Percentiles rank a stretch among this genome's conserved stretches.
Evolutionary conservation across 1,140 invertebrate species (phyloP).

Genomic region (Drosophila mauritiana): DNA sequence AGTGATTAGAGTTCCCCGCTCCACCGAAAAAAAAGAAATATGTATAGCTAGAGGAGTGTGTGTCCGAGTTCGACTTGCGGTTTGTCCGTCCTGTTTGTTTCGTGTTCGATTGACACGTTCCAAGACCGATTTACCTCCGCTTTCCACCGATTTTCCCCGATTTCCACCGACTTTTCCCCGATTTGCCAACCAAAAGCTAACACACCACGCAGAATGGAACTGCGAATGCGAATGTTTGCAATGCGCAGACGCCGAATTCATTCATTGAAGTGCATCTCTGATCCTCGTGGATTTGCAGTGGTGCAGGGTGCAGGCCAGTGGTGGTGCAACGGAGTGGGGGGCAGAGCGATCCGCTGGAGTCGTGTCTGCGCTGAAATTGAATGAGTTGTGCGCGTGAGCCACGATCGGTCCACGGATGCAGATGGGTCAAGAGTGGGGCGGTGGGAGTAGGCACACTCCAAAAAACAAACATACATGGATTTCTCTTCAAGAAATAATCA

Average conservation of each 20-base stretch:
- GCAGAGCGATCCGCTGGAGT: constrained; percentile 40
- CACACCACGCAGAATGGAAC: constrained; percentile 41
- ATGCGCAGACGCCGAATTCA: constrained; percentile 35
- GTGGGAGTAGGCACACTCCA: background rate
- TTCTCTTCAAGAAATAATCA: too few species aligned
- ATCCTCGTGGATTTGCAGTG: constrained; percentile 5
- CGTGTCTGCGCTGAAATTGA: constrained; percentile 77
- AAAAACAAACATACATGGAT: background rate
- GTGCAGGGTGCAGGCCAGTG: constrained; percentile 4
- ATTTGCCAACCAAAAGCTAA: constrained; percentile 39
- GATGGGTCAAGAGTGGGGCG: constrained; percentile 20
- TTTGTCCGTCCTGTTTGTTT: constrained; percentile 46
- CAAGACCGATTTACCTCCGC: constrained; percentile 44
- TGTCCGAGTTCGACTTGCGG: constrained; percentile 29
- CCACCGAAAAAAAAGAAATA: background rate
- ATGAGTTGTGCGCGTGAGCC: constrained; percentile 82
- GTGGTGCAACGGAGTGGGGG: background rate
- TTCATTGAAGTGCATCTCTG: constrained; percentile 44
- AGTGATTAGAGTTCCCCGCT: constrained; percentile 54
- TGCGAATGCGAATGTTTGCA: constrained; percentile 52
- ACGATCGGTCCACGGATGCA: constrained; percentile 55
- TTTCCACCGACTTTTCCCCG: background rate
- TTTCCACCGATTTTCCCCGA: background rate
- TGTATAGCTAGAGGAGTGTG: constrained; percentile 4
- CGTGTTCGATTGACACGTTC: constrained; percentile 78